Percentiles rank a stretch among this genome's conserved stretches.
Evolutionary conservation across 2,113 vertebrate genomes (phyloP).

Genomic region (Sminthopsis crassicaudata): DNA sequence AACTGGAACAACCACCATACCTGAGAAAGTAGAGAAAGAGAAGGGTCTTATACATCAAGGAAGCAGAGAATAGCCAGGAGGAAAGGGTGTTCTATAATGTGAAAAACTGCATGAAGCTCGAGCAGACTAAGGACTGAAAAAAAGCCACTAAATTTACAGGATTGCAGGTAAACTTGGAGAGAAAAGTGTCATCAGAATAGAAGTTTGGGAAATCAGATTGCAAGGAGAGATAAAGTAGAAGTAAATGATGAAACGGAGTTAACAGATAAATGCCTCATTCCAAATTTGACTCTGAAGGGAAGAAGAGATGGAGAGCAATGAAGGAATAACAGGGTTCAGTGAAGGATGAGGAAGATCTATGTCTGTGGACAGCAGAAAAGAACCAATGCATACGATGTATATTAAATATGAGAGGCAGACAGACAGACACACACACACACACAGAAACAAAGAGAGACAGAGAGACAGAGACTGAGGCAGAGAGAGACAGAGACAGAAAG

Average conservation of each 20-base stretch:
- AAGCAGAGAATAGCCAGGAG: background rate
- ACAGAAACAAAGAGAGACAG: background rate
- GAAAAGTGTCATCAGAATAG: background rate
- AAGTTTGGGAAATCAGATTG: background rate
- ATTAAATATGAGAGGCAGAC: background rate
- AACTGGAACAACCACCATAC: no score
- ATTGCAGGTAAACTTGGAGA: background rate
- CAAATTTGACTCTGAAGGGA: background rate
- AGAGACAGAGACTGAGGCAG: no score
- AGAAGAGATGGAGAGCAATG: background rate
- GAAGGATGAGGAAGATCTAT: background rate
- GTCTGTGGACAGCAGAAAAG: background rate
- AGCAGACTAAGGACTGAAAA: background rate
- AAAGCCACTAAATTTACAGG: background rate
- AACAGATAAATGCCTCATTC: background rate
- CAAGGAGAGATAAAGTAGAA: background rate
- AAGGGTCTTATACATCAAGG: background rate
- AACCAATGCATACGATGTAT: background rate
- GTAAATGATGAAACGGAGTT: background rate
- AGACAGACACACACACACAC: accelerated
- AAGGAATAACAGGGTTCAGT: background rate
- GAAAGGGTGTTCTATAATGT: background rate
- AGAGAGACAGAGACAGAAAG: no score
- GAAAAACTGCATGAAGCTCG: background rate
- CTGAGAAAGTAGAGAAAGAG: background rate